phyloP scores from a whole-genome alignment of 2,113 vertebrate species.

The mouse (Mus musculus) region DNA sequence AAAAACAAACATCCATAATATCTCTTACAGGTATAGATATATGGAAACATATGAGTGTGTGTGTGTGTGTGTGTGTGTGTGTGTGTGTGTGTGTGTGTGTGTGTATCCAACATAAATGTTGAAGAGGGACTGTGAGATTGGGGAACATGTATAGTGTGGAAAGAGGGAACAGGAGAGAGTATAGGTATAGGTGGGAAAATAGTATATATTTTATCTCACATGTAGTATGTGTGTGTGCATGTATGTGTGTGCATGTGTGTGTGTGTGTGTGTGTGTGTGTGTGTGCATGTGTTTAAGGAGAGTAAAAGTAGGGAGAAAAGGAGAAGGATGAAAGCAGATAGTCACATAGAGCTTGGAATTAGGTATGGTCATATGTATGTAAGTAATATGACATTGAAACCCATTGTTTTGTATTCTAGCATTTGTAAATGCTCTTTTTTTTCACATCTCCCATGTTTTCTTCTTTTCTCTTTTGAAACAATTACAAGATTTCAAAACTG shows the following conservation, averaged over 20 bases:
- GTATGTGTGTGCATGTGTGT: no score
- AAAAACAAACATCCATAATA: neutral
- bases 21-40: neutral
- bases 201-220: neutral
- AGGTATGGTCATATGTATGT: neutral
- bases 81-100: neutral
- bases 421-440: neutral
- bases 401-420: neutral
- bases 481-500: neutral
- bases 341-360: neutral
- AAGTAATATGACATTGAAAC: neutral
- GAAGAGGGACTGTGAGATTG: neutral
- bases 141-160: neutral
- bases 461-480: neutral
- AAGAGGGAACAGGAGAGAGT: neutral
- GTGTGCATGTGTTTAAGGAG: neutral
- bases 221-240: neutral
- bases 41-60: neutral
- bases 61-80: neutral
- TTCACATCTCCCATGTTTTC: neutral
- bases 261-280: neutral
- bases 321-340: neutral
- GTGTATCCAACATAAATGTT: neutral
- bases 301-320: neutral
- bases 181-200: neutral